Conservation (phyloP, 1,140 invertebrate species). For the Cherax quadricarinatus region DNA sequence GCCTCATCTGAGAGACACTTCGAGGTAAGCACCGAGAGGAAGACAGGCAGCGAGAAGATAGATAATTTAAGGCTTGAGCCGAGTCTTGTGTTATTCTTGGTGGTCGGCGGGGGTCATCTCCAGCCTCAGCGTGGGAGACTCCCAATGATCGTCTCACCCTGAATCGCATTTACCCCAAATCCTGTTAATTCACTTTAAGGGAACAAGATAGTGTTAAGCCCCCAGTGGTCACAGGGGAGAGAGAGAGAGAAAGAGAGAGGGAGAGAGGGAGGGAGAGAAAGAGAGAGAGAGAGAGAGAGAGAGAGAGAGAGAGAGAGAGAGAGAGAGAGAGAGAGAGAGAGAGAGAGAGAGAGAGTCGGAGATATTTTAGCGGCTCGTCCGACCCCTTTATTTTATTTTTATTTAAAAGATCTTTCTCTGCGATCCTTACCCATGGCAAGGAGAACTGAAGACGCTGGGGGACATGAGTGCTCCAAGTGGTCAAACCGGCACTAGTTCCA, state of each 20-base stretch:
- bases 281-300: not conserved
- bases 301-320: not conserved
- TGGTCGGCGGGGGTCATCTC: not conserved
- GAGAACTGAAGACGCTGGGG: not conserved
- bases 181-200: slow-evolving; percentile 42
- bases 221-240: slow-evolving; percentile 14
- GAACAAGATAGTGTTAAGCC: slow-evolving; percentile 38
- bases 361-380: not conserved
- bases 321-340: not conserved
- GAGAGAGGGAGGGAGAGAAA: no score
- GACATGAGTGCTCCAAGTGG: not conserved
- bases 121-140: not conserved
- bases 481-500: not conserved
- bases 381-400: not conserved
- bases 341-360: not conserved
- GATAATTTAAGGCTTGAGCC: not conserved
- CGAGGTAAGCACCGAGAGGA: not conserved
- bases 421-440: not conserved
- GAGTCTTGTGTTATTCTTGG: not conserved
- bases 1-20: not conserved
- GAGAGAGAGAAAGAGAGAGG: not conserved
- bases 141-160: not conserved
- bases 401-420: not conserved
- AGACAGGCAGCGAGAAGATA: not conserved
- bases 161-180: slow-evolving; percentile 43